phyloP scores from a whole-genome alignment of 2,888 invertebrate genomes.

The Neelides folsomi region DNA sequence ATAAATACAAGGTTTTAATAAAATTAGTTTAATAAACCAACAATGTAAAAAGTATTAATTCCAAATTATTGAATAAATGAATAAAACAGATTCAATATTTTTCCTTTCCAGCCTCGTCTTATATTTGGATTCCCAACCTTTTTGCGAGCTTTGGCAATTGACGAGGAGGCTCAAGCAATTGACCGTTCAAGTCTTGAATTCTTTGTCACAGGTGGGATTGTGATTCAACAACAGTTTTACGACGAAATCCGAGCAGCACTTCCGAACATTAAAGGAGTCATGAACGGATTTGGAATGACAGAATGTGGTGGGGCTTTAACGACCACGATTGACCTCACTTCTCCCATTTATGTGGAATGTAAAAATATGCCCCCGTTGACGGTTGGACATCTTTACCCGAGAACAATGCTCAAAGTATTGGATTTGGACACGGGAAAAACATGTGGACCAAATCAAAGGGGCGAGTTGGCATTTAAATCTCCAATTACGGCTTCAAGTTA shows the following conservation, averaged over 20 bases:
- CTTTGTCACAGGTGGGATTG: conserved; percentile 25
- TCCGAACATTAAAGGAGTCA: conserved; percentile 21
- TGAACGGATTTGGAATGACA: conserved; percentile 28
- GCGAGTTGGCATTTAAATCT: conserved; percentile 18
- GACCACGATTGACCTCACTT: conserved; percentile 26
- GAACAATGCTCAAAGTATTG: conserved; percentile 21
- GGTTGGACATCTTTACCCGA: conserved; percentile 25
- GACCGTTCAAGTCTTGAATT: conserved; percentile 22
- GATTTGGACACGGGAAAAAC: conserved; percentile 23
- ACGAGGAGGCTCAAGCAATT: conserved; percentile 23
- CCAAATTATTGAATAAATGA: neutral
- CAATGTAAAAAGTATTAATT: neutral
- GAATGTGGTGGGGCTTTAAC: conserved; percentile 28
- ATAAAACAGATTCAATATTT: neutral
- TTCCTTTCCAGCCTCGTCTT: conserved; percentile 15
- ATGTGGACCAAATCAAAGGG: conserved; percentile 20
- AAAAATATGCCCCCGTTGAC: conserved; percentile 18
- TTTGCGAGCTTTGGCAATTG: conserved; percentile 18
- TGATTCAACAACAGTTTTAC: conserved; percentile 8
- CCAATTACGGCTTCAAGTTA: conserved; percentile 18
- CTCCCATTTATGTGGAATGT: neutral
- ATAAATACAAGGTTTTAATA: conserved; percentile 13
- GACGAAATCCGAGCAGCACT: conserved; percentile 21
- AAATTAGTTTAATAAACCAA: neutral
- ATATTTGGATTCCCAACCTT: conserved; percentile 30